These are phyloP conservation scores for Prosopocoilus inquinatus DNA, from an alignment of 2,888 invertebrate genomes.

Conservation along the genomic window DNA sequence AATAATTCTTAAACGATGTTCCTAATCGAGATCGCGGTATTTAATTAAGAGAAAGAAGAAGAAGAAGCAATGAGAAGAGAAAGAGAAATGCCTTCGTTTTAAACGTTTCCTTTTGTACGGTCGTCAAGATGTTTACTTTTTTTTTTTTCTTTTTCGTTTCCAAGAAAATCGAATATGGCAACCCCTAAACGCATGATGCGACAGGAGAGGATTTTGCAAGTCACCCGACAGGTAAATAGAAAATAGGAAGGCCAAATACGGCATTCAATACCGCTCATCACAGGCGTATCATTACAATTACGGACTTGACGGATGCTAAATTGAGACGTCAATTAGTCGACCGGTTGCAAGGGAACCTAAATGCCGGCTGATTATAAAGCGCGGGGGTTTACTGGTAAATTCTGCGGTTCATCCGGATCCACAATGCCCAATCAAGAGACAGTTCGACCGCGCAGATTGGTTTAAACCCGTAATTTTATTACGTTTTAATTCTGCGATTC, in stretches of 20 bases:
- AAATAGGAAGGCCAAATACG: constrained; percentile 19
- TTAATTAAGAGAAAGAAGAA: no score
- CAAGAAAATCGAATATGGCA: background rate
- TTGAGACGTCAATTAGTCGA: constrained; percentile 36
- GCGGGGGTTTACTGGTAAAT: constrained; percentile 31
- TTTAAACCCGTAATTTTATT: constrained; percentile 32
- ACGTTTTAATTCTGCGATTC: constrained; percentile 16
- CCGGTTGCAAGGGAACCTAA: constrained; percentile 27
- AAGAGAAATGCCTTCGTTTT: no score
- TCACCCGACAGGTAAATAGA: constrained; percentile 18
- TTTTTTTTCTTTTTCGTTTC: no score
- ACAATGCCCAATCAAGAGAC: constrained; percentile 39
- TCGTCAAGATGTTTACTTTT: background rate
- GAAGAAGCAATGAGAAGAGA: no score
- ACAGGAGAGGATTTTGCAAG: constrained; percentile 11
- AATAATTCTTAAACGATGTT: no score
- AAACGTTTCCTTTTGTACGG: background rate
- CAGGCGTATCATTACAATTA: constrained; percentile 37
- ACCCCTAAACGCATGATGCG: background rate
- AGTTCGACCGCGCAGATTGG: constrained; percentile 25
- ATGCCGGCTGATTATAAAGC: constrained; percentile 37
- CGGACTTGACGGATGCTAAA: constrained; percentile 34
- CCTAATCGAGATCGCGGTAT: no score
- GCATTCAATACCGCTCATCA: constrained; percentile 33
- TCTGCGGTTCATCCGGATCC: constrained; percentile 37